These are phyloP conservation scores for Panagrolaimus sp. DNA, from an alignment of 1,140 invertebrate genomes.

Conservation along the genomic window DNA sequence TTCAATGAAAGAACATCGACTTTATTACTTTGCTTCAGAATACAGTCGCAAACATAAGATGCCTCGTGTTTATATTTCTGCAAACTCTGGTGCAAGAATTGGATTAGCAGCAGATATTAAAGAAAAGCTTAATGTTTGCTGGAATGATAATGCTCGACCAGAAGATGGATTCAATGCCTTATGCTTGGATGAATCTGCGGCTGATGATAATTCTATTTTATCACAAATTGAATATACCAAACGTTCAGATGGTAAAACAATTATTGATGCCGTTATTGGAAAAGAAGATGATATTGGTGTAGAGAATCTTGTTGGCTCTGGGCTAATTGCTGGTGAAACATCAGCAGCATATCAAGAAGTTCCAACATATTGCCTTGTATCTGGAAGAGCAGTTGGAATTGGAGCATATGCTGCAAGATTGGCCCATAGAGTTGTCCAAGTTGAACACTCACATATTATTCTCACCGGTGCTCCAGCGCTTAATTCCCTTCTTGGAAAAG, in stretches of 20 bases:
- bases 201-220: constrained; percentile 13
- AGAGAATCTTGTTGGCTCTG: constrained; percentile 87
- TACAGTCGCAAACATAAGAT: constrained; percentile 75
- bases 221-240: constrained; percentile 64
- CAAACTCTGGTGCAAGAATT: constrained; percentile 91
- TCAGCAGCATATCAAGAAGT: constrained; percentile 84
- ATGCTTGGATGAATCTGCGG: constrained; percentile 73
- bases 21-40: constrained; percentile 70
- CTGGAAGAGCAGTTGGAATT: constrained; percentile 93
- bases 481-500: constrained; percentile 79
- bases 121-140: constrained; percentile 79
- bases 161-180: constrained; percentile 93
- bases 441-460: constrained; percentile 92
- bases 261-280: constrained; percentile 83
- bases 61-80: constrained; percentile 85
- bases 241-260: constrained; percentile 82
- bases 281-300: constrained; percentile 83
- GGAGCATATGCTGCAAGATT: constrained; percentile 90
- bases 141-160: constrained; percentile 76
- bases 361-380: constrained; percentile 90
- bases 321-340: constrained; percentile 93
- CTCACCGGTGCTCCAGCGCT: constrained; percentile 88
- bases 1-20: constrained; percentile 15
- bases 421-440: constrained; percentile 84
- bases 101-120: constrained; percentile 93